These are phyloP conservation scores for Phaethon lepturus DNA, from an alignment of 2,113 vertebrate genomes.

Conservation along the genomic window DNA sequence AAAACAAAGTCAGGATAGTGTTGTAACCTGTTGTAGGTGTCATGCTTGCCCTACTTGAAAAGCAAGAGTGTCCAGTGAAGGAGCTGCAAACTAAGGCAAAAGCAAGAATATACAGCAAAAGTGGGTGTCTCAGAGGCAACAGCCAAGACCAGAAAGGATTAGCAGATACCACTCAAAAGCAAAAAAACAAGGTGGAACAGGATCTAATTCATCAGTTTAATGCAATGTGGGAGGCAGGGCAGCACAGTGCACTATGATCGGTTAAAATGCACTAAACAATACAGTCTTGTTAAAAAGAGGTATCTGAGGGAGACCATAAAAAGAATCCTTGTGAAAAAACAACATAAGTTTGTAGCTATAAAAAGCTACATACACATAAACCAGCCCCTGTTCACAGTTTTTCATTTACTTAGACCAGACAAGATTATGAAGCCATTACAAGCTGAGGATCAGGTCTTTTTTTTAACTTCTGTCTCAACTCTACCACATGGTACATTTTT, in stretches of 20 bases:
- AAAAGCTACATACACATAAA: not conserved
- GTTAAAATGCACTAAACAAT: not conserved
- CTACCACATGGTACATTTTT: not conserved
- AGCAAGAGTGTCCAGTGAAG: not conserved
- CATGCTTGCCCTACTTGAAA: constrained; percentile 19
- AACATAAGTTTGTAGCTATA: not conserved
- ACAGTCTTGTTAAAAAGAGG: not conserved
- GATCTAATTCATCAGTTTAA: not conserved
- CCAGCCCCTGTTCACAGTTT: not conserved
- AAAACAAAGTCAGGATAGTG: not conserved
- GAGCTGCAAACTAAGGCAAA: constrained; percentile 7
- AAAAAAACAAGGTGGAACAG: not conserved
- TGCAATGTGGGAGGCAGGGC: not conserved
- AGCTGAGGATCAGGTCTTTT: not conserved
- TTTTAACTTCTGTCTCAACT: not conserved
- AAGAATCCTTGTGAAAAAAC: not conserved
- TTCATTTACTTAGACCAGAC: not conserved
- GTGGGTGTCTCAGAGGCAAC: not conserved
- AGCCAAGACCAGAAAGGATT: not conserved
- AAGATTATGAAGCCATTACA: not conserved
- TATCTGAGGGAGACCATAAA: not conserved
- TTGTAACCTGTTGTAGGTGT: not conserved
- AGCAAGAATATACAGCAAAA: not conserved
- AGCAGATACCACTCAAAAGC: not conserved
- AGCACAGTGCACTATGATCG: not conserved